Percentiles rank a stretch among this genome's conserved stretches.
These are phyloP conservation scores for Acleris laterana DNA, from an alignment of 2,888 invertebrate genomes.

Conservation along the genomic window DNA sequence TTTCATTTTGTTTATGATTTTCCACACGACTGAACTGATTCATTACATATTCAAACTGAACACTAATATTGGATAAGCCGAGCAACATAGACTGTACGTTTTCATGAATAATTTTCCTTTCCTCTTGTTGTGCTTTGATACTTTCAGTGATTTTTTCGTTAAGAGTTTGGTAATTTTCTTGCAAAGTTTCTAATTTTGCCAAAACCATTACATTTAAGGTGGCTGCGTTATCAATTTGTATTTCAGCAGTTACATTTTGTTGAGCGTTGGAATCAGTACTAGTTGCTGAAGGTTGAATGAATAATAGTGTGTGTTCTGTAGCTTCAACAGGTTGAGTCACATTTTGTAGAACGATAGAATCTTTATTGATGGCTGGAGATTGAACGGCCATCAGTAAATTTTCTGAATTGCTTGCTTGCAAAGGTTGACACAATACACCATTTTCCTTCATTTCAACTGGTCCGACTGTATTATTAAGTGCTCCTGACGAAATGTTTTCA, in stretches of 20 bases:
- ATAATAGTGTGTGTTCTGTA: slow-evolving; percentile 30
- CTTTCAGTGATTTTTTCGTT: slow-evolving; percentile 33
- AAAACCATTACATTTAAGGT: slow-evolving; percentile 26
- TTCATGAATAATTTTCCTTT: slow-evolving; percentile 28
- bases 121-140: slow-evolving; percentile 34
- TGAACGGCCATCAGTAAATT: no score
- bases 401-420: no score
- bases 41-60: slow-evolving; percentile 35
- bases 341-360: background rate
- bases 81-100: slow-evolving; percentile 36
- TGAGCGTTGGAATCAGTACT: slow-evolving; percentile 31
- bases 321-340: slow-evolving; percentile 14
- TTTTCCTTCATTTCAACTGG: slow-evolving; percentile 1
- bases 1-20: slow-evolving; percentile 26
- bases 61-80: slow-evolving; percentile 34
- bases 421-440: background rate
- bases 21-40: slow-evolving; percentile 27
- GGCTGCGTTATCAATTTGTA: slow-evolving; percentile 27
- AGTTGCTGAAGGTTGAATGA: slow-evolving; percentile 29
- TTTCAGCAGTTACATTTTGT: slow-evolving; percentile 34
- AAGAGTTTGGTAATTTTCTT: slow-evolving; percentile 30
- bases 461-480: slow-evolving; percentile 13
- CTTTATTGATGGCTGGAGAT: no score
- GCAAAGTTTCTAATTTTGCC: slow-evolving; percentile 28
- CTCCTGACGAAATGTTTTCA: slow-evolving; percentile 29